Base-by-base conservation (phyloP, 2,888 invertebrate genomes). In the Phortica okadai region DNA sequence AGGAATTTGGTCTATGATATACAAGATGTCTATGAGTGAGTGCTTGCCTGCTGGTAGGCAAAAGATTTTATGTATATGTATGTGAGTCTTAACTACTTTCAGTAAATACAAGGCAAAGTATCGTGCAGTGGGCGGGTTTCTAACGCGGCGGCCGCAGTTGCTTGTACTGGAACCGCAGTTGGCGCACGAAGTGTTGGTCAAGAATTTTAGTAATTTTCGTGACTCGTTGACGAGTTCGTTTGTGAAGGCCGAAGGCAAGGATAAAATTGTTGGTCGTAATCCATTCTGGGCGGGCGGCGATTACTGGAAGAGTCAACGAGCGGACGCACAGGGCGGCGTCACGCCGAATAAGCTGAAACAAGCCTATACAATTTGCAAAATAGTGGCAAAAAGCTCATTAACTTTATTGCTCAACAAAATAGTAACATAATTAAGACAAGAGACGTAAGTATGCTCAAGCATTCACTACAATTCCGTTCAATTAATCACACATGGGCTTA, bases 281-380 rank as follows among this genome's bases (percentile, higher is more conserved):
- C 92, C 92, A 0, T 92, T 93, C 82, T 86, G 90, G 56, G 84
- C 92, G n/a, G 90, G 90, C 50, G 92, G 92, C 0, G 82, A 90
- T 21, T 88, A 90, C 79, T 93, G 93, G 93, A 92, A 92, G 74
- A 87, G 87, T 0, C 83, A 92, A 10, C 90, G 93, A n/a, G 80
- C 84, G 0, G 92, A 92, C 77, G 83, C 93, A 10, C 91, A 92
- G 42, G 91, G 92, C 0, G 92, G 92, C 1, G 91, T 93, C 58
- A 92, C 93, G 0, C 89, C 89, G 1, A 92, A 91, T 72, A 92
- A 88, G 14, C 70, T 88, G 0, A 85, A 82, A 58, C 80, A 79
- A 41, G 86, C 85, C 14, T 89, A 78, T 66, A 81, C 81, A 54
- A 87, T 89, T 50, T 87, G 81, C 74, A 81, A 41, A 75, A 83